phyloP scores from a whole-genome alignment of 2,888 invertebrate genomes.

The Callinectes sapidus region DNA sequence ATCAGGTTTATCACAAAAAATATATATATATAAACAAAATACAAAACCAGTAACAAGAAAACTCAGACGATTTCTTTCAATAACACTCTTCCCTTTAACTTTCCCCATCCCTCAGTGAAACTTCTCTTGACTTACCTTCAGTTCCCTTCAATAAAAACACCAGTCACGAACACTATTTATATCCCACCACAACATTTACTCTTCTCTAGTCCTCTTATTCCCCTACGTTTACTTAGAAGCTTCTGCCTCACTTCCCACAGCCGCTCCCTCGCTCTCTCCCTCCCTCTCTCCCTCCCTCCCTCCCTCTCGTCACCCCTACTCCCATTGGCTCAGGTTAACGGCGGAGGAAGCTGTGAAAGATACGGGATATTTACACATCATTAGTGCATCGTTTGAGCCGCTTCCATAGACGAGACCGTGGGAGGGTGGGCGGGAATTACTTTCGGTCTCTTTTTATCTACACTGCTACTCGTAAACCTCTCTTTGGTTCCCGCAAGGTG shows the following conservation, averaged over 20 bases:
- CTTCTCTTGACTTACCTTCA: neutral
- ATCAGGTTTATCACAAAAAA: neutral
- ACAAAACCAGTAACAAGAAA: neutral
- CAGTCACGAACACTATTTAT: neutral
- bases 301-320: neutral
- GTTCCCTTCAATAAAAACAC: neutral
- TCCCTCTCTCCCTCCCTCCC: neutral
- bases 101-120: neutral
- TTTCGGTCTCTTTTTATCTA: neutral
- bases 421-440: neutral
- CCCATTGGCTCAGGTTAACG: neutral
- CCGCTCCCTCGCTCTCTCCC: neutral
- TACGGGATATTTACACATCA: slow-evolving; percentile 29
- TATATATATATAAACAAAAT: neutral
- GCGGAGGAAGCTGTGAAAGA: slow-evolving; percentile 20
- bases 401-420: neutral
- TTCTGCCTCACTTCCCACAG: neutral
- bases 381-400: slow-evolving; percentile 16
- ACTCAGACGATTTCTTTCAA: too few species aligned
- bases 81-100: neutral
- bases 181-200: neutral
- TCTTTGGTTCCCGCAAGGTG: neutral
- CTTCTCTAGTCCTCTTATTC: neutral
- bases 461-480: neutral
- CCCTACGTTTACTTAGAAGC: neutral